These are phyloP conservation scores for Scophthalmus maximus DNA, from an alignment of 2,113 vertebrate genomes.

Conservation along the genomic window DNA sequence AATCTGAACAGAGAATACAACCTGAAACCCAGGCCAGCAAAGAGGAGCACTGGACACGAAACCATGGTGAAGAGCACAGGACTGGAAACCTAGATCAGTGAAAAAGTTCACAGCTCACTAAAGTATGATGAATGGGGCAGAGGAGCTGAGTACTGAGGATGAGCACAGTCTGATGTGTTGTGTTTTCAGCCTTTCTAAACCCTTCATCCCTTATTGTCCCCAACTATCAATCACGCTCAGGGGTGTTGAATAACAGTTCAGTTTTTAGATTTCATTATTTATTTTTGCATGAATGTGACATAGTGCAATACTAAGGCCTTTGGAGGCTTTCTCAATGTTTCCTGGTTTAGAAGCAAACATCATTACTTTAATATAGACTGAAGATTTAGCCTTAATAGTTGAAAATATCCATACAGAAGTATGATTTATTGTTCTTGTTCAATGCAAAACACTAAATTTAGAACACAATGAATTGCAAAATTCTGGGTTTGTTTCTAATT, in stretches of 20 bases:
- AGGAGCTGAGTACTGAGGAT: not conserved
- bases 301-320: not conserved
- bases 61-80: not conserved
- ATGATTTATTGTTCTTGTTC: no score
- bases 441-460: no score
- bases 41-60: not conserved
- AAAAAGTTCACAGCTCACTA: not conserved
- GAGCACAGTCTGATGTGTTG: no score
- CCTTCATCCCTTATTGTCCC: no score
- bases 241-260: not conserved
- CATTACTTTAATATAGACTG: not conserved
- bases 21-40: not conserved
- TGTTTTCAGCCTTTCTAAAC: no score
- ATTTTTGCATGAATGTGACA: conserved; percentile 9
- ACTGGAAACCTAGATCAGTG: not conserved
- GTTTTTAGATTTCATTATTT: not conserved
- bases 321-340: not conserved
- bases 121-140: not conserved
- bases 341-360: not conserved
- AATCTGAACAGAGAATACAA: not conserved
- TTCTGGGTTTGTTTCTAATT: not conserved
- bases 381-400: not conserved
- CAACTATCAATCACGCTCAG: no score
- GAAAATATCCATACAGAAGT: no score
- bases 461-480: not conserved